Evolutionary conservation across 1,140 invertebrate genomes (phyloP), one percentile per base, ranked within the genome.

Genomic region (Zaprionus inermis): DNA sequence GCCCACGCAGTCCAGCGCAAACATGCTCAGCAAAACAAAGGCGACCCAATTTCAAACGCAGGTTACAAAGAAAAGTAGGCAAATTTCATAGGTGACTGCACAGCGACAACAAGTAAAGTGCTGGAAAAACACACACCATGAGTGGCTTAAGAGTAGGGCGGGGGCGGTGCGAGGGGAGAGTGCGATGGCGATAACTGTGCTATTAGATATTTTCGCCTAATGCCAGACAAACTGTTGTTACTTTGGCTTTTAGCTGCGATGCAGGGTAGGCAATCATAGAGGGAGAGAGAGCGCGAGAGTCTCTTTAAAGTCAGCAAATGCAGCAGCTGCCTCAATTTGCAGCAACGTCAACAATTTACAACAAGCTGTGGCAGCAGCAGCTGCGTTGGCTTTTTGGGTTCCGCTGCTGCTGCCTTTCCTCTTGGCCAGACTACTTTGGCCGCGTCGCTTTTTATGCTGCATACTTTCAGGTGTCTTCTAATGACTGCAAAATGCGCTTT

Each of bases 401-500:
- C 24, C 24, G 1, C 6, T n/a, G 1, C 6, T 38, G 36, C 34
- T 22, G 18, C 44, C 36, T 67, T 46, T n/a, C 32, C n/a, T 32
- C 55, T 46, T 51, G 57, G 67, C 51, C 60, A 54, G 60, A 57
- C 49, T 54, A 61, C 67, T 72, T 75, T 78, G 74, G 72, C 38
- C 64, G 38, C 64, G 38, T 51, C 72, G n/a, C 52, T 55, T 60
- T 79, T 74, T 58, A 57, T 68, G 67, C 57, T 71, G 80, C 69
- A 73, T 72, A 74, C 61, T 81, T 79, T 55, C 66, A 70, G 76
- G 67, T 71, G 64, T 71, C 72, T 65, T 73, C 79, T 86, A 86
- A 86, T 86, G 83, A 86, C 76, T 79, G 76, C 72, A 82, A 76
- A 86, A 86, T 86, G 79, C 72, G 80, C 84, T 88, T 71, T 58